Evolutionary conservation across 2,888 invertebrate species (phyloP).

Genomic region (Scaptomyza polygonia): DNA sequence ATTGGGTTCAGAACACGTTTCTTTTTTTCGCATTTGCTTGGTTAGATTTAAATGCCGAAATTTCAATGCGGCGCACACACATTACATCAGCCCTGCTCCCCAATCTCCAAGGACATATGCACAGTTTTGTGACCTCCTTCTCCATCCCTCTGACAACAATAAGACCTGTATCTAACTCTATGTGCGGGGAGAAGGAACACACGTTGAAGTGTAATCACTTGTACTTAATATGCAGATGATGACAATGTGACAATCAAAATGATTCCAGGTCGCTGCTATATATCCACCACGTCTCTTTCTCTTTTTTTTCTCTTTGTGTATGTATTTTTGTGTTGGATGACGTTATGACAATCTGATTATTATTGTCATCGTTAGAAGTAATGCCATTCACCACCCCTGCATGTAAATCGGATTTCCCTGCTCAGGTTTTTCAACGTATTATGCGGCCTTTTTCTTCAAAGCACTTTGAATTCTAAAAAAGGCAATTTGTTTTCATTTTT

Average conservation of each 20-base stretch:
- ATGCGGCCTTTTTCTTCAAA: slow-evolving; percentile 22
- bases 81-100: slow-evolving; percentile 37
- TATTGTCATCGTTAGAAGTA: slow-evolving; percentile 75
- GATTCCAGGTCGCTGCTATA: slow-evolving; percentile 68
- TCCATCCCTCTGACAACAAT: slow-evolving; percentile 11
- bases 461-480: slow-evolving; percentile 68
- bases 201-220: slow-evolving; percentile 73
- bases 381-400: slow-evolving; percentile 33
- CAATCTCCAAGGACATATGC: slow-evolving; percentile 29
- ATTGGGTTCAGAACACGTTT: slow-evolving; percentile 27
- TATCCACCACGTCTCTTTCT: slow-evolving; percentile 5
- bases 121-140: slow-evolving; percentile 15
- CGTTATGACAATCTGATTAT: slow-evolving; percentile 73
- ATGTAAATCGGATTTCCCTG: slow-evolving; percentile 56
- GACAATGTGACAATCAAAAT: slow-evolving; percentile 79
- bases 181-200: slow-evolving; percentile 19
- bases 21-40: slow-evolving; percentile 59
- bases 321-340: slow-evolving; percentile 27
- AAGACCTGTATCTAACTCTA: slow-evolving; percentile 40
- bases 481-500: slow-evolving; percentile 70
- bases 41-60: slow-evolving; percentile 76
- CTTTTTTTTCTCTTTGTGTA: not conserved
- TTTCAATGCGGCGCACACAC: slow-evolving; percentile 76
- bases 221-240: slow-evolving; percentile 78
- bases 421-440: slow-evolving; percentile 61